Conservation (phyloP, 1,140 invertebrate genomes). For the Bombus fervidus region DNA sequence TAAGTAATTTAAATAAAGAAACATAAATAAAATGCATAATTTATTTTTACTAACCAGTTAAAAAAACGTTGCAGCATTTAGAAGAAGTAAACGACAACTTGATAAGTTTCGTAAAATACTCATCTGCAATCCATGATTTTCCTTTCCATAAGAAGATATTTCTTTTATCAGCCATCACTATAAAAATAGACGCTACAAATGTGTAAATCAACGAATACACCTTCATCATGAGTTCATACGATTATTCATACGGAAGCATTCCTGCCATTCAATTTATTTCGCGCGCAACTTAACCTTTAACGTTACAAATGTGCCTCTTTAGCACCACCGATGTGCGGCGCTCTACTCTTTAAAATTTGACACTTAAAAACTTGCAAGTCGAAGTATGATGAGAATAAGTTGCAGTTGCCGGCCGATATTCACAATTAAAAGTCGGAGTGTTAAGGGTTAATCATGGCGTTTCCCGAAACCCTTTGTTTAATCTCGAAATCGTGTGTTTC, state of each 20-base stretch:
- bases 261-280: too few species aligned
- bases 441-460: too few species aligned
- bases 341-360: too few species aligned
- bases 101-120: slow-evolving; percentile 57
- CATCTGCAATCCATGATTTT: slow-evolving; percentile 61
- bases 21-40: background rate
- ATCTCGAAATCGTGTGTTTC: background rate
- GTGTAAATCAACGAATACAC: background rate
- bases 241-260: background rate
- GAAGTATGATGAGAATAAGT: too few species aligned
- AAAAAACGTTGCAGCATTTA: slow-evolving; percentile 66
- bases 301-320: too few species aligned
- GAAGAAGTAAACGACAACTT: slow-evolving; percentile 55
- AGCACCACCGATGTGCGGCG: too few species aligned
- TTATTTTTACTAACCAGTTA: slow-evolving; percentile 43
- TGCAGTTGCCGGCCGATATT: too few species aligned
- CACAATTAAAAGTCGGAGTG: too few species aligned
- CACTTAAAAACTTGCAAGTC: too few species aligned
- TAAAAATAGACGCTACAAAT: background rate
- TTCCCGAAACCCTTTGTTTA: background rate
- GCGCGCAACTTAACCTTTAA: background rate
- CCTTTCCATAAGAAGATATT: slow-evolving; percentile 5
- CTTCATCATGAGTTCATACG: background rate
- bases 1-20: background rate
- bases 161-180: background rate